Evolutionary conservation across 2,888 invertebrate species (phyloP).

Genomic region (Thumatha senex): DNA sequence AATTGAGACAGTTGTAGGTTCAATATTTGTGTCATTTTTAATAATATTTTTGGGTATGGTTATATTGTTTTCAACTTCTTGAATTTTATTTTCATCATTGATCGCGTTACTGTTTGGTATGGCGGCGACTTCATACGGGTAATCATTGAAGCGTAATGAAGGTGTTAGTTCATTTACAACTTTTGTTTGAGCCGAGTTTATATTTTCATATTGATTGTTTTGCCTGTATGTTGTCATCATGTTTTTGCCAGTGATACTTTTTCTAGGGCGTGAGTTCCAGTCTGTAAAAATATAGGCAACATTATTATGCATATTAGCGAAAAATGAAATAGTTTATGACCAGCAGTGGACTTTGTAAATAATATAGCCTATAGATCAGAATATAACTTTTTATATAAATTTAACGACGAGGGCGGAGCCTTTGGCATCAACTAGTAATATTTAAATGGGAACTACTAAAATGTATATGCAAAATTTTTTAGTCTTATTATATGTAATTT

Average conservation of each 20-base stretch:
- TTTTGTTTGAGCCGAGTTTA: constrained; percentile 39
- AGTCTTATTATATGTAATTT: too few species aligned
- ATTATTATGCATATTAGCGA: too few species aligned
- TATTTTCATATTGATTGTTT: constrained; percentile 25
- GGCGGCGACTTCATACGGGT: constrained; percentile 61
- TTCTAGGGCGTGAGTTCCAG: constrained; percentile 35
- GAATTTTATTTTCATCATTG: background rate
- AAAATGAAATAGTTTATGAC: too few species aligned
- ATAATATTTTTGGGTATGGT: constrained; percentile 5
- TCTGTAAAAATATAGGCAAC: too few species aligned
- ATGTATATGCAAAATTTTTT: too few species aligned
- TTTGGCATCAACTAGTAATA: too few species aligned
- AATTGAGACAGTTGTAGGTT: background rate
- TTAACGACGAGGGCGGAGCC: too few species aligned
- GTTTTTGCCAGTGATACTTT: constrained; percentile 42
- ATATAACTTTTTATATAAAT: too few species aligned
- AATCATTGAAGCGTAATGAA: constrained; percentile 55
- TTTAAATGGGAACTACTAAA: too few species aligned
- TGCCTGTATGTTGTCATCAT: constrained; percentile 20
- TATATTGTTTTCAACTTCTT: constrained; percentile 5
- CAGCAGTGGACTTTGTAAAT: too few species aligned
- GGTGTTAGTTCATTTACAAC: constrained; percentile 46
- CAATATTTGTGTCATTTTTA: background rate
- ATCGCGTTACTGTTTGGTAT: constrained; percentile 44
- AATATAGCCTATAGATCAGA: too few species aligned